Evolutionary conservation across 1,140 invertebrate species (phyloP).

Genomic region (Micrasema minimum): DNA sequence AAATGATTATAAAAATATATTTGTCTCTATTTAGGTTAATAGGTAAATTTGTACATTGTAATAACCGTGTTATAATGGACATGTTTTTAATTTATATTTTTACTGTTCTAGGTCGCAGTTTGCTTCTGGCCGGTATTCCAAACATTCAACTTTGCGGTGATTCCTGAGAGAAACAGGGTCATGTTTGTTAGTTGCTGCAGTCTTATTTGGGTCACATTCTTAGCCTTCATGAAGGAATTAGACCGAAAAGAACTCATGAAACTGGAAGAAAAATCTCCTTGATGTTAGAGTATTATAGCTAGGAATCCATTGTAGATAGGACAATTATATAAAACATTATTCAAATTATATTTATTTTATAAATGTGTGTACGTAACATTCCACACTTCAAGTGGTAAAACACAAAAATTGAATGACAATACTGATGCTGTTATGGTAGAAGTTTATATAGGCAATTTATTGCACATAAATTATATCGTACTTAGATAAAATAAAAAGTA

Average conservation of each 20-base stretch:
- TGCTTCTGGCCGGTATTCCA: slow-evolving; percentile 86
- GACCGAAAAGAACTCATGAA: slow-evolving; percentile 63
- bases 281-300: no score
- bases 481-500: no score
- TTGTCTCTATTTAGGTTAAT: no score
- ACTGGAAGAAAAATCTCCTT: neutral
- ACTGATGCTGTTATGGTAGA: no score
- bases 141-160: slow-evolving; percentile 82
- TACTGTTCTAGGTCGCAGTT: slow-evolving; percentile 74
- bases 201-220: slow-evolving; percentile 85
- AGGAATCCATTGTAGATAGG: neutral
- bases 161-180: slow-evolving; percentile 83
- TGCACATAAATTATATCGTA: no score
- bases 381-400: no score
- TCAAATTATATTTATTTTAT: neutral
- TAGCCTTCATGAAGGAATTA: slow-evolving; percentile 86
- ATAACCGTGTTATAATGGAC: no score
- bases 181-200: slow-evolving; percentile 86
- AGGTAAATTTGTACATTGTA: no score
- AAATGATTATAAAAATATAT: no score
- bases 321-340: slow-evolving; percentile 17
- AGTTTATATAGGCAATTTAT: no score
- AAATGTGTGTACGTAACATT: no score
- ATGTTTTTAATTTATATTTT: neutral
- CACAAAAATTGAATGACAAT: no score